phyloP scores from a whole-genome alignment of 2,113 vertebrate genomes.

The Catagonus wagneri region DNA sequence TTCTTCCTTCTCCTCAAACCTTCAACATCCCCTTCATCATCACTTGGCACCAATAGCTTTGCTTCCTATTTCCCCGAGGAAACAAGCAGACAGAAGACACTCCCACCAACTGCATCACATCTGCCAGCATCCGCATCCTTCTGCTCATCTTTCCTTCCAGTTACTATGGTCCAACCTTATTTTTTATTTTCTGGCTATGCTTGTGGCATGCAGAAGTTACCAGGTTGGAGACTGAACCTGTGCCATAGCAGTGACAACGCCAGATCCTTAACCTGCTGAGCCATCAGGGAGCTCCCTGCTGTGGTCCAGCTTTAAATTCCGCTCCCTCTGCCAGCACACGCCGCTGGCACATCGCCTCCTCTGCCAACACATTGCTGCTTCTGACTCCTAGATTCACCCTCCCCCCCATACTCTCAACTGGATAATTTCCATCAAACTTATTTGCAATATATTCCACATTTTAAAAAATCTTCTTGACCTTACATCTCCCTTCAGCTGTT shows the following conservation, averaged over 20 bases:
- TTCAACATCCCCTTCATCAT: neutral
- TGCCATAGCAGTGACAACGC: too few species aligned
- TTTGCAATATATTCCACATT: neutral
- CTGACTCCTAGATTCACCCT: neutral
- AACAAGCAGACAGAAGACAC: neutral
- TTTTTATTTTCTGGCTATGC: too few species aligned
- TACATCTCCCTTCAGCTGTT: neutral
- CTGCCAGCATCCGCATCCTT: neutral
- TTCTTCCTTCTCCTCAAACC: neutral
- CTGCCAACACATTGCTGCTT: neutral
- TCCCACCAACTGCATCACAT: too few species aligned
- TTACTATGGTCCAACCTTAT: neutral
- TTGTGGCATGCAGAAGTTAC: too few species aligned
- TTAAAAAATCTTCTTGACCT: neutral
- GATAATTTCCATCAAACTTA: neutral
- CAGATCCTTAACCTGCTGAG: too few species aligned
- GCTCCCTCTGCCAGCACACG: neutral
- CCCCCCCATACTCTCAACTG: neutral
- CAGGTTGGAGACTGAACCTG: too few species aligned
- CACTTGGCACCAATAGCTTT: neutral
- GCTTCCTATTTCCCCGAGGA: neutral
- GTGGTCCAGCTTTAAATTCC: neutral
- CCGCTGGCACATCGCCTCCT: too few species aligned
- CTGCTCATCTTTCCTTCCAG: neutral
- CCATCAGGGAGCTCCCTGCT: too few species aligned